phyloP scores from a whole-genome alignment of 2,113 vertebrate species.

The Ifrita kowaldi region DNA sequence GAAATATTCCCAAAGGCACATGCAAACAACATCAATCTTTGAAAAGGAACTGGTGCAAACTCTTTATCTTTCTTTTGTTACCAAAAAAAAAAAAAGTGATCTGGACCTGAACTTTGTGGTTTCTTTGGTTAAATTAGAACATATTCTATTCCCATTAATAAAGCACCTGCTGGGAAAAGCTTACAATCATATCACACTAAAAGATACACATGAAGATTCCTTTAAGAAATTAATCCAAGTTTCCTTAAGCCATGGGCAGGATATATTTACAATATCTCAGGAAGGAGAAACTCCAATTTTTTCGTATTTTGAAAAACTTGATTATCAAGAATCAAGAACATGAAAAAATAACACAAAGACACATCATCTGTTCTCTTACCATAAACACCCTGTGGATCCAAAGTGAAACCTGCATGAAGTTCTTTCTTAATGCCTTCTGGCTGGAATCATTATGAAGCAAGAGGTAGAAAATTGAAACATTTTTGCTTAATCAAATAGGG shows the following conservation, averaged over 20 bases:
- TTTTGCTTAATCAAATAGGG: neutral
- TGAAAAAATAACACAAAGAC: neutral
- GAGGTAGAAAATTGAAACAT: neutral
- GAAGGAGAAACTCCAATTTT: neutral
- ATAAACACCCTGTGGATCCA: conserved; percentile 87
- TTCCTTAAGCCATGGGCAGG: neutral
- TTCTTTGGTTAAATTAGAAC: neutral
- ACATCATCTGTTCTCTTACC: conserved; percentile 69
- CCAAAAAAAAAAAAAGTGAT: neutral
- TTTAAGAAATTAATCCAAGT: neutral
- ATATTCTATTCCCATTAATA: neutral
- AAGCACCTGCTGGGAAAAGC: neutral
- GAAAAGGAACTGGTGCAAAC: neutral
- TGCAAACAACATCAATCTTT: neutral
- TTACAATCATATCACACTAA: neutral
- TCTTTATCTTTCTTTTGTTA: neutral
- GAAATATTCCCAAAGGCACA: neutral
- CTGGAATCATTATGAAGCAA: conserved; percentile 70
- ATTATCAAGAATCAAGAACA: neutral
- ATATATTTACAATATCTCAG: neutral
- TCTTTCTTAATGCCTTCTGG: conserved; percentile 87
- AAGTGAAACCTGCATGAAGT: conserved; percentile 66
- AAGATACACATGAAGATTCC: neutral
- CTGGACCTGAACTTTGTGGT: neutral
- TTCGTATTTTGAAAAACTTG: neutral